Evolutionary conservation across 2,113 vertebrate species (phyloP).

Genomic region (Gallinago media): DNA sequence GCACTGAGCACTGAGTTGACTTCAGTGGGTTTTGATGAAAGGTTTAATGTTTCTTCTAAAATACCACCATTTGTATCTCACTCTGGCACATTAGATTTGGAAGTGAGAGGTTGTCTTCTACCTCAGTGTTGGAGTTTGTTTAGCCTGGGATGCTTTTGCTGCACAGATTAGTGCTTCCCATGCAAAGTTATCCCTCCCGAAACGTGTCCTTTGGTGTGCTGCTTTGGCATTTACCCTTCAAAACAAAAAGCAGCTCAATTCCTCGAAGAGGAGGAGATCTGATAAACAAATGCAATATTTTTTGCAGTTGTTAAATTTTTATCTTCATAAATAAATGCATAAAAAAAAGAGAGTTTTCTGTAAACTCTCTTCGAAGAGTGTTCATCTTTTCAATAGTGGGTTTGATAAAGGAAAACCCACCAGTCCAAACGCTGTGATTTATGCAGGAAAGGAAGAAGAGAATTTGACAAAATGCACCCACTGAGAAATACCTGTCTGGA

Average conservation of each 20-base stretch:
- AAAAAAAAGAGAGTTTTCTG: too few species aligned
- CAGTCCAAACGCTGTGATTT: neutral
- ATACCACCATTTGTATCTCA: fast-evolving
- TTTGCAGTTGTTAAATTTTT: neutral
- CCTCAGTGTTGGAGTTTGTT: neutral
- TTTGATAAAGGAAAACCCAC: neutral
- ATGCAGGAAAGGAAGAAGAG: neutral
- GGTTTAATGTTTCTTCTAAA: neutral
- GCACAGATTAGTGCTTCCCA: neutral
- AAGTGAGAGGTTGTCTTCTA: neutral
- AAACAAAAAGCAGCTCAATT: neutral
- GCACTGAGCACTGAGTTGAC: neutral
- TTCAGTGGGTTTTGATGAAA: neutral
- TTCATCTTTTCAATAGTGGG: neutral
- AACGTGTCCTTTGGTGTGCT: neutral
- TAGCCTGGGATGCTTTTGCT: neutral
- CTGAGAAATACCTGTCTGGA: neutral
- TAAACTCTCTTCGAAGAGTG: neutral
- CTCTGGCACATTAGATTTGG: neutral
- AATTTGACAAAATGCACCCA: neutral
- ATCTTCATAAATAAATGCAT: neutral
- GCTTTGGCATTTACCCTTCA: neutral
- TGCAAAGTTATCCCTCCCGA: neutral
- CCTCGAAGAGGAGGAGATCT: neutral
- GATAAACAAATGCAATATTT: neutral